Base-by-base conservation (phyloP, 1,140 invertebrate genomes). In the Bombus pyrosoma region DNA sequence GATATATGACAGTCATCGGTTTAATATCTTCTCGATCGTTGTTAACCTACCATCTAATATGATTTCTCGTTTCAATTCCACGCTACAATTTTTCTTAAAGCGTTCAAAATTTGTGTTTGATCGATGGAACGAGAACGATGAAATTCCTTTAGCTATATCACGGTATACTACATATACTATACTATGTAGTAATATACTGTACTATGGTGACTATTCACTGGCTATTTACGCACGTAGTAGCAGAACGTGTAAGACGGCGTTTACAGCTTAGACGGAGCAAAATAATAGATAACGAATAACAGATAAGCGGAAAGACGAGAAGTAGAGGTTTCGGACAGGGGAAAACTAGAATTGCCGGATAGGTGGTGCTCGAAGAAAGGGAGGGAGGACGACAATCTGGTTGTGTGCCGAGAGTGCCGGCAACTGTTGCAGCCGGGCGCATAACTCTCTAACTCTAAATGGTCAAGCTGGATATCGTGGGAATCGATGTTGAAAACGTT, bases 381-480 rank as follows among this genome's bases (percentile, higher is more conserved):
- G 12, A 62, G 10, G 28, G 3, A 28, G 80, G 39, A 39, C 0
- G 41, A 74, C 53, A 59, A 59, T 59, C 3, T 59, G 47, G 15
- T 47, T 18, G 15, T 2, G 47, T 18, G 47, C 15, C 15, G 47
- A 18, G 47, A 47, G 15, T 47, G 5, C 1, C 47, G 47, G 6
- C 47, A 6, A 53, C 18, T 22, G 47, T 53, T 53, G 18, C 18
- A 53, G 47, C 18, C 47, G 5, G 47, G 47, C 5, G 47, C 47
- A 53, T 53, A 53, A 53, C 18, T 59, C 69, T 39, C 74, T 59
- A 53, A 22, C 62, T 84, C 15, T 75, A 69, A 66, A 84, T 87
- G 62, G 69, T 83, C 81, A 84, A 79, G 59, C 81, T 39, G 34
- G 71, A 62, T 74, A 84, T 53, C 76, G 82, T 84, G 82, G 71